Evolutionary conservation across 2,113 vertebrate species (phyloP).

Genomic region (Asarcornis scutulata): DNA sequence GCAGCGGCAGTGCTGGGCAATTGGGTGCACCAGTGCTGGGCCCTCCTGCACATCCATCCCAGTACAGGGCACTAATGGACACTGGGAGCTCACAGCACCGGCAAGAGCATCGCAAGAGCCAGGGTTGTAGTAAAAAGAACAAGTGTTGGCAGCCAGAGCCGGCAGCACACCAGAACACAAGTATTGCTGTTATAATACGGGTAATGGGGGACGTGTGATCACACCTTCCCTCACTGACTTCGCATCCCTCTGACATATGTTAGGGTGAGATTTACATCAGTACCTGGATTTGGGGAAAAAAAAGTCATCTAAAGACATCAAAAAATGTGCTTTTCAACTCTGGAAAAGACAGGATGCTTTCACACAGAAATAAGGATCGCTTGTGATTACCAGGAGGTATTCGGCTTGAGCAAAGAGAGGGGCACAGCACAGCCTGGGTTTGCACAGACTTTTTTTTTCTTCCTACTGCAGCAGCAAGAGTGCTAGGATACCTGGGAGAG

Average conservation of each 20-base stretch:
- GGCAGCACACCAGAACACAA: background rate
- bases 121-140: background rate
- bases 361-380: background rate
- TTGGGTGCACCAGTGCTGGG: background rate
- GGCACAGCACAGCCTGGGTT: background rate
- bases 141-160: background rate
- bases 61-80: fast-evolving
- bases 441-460: background rate
- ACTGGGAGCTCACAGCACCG: background rate
- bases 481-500: background rate
- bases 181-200: background rate
- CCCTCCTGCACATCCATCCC: background rate
- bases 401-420: background rate
- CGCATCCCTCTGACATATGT: background rate
- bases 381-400: background rate
- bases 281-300: background rate
- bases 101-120: background rate
- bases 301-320: too few relatives aligned
- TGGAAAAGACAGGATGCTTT: background rate
- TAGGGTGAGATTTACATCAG: background rate
- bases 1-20: background rate
- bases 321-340: fast-evolving
- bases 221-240: background rate
- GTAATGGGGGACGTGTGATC: background rate
- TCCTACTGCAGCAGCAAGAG: background rate